Conservation (phyloP, 2,888 invertebrate genomes). For the Macaria liturata region DNA sequence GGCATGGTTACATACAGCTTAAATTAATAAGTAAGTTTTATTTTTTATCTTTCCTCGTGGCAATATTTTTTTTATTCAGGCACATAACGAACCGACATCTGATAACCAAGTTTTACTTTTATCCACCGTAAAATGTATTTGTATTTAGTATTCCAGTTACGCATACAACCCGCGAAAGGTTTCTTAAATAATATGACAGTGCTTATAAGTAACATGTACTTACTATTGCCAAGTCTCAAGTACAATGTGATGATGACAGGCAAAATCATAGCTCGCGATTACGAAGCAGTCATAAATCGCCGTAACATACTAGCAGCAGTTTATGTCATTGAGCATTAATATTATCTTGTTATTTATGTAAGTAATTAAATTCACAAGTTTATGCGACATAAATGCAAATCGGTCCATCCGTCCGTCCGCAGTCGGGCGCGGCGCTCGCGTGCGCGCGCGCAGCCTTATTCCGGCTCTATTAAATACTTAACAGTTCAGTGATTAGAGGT, state of each 20-base stretch:
- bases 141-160: too few relatives aligned
- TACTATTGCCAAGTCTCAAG: too few relatives aligned
- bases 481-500: constrained; percentile 53
- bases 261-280: constrained; percentile 6
- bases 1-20: background rate
- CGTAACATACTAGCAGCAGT: constrained; percentile 10
- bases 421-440: too few relatives aligned
- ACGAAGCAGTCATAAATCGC: constrained; percentile 6
- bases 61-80: too few relatives aligned
- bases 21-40: too few relatives aligned
- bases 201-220: too few relatives aligned
- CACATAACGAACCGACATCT: too few relatives aligned
- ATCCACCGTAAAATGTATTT: too few relatives aligned
- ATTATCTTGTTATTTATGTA: constrained; percentile 7
- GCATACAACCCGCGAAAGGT: too few relatives aligned
- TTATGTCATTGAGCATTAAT: constrained; percentile 16
- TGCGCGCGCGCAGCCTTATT: constrained; percentile 8
- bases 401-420: constrained; percentile 3
- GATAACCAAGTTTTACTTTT: too few relatives aligned
- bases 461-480: constrained; percentile 47
- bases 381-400: constrained; percentile 30
- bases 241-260: background rate
- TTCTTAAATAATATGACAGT: too few relatives aligned
- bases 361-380: constrained; percentile 18
- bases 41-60: too few relatives aligned